Evolutionary conservation across 2,797 vertebrate species (phyloP), one percentile per base, ranked within the genome.

Genomic region (Tinamus major): DNA sequence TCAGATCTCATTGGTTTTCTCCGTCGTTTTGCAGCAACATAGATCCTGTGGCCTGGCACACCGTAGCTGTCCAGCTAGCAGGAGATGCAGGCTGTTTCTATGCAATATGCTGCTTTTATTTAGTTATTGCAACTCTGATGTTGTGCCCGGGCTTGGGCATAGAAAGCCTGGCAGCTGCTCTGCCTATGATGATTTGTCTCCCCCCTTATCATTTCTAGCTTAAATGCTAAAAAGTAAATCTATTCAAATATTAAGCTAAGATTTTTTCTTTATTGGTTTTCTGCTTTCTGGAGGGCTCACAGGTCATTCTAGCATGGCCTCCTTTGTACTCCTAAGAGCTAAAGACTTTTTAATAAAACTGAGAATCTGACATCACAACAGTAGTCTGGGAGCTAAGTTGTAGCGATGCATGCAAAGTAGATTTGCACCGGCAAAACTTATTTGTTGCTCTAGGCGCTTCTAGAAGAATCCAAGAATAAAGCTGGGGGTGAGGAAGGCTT

Each of bases 381-480:
- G 21, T 35, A 33, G 76, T 85, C 21, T 19, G 67, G 67, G 61
- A 95, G 51, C 65, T 35, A 20, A 72, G 59, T 37, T 18, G 59
- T 56, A 29, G 55, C 79, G 61, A 82, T 44, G 64, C 80, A 79
- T 27, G 48, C 31, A 42, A 72, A 91, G 55, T 31, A 64, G 37
- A 84, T 91, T 88, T 87, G 39, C 31, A 16, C 69, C 75, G 44
- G 56, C 76, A 46, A 44, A 95, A 77, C 31, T 49, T 78, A 48
- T 78, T 80, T 88, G 51, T 93, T 79, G 26, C 61, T 81, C 17
- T 53, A 63, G 70, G 61, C 29, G 11, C 71, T 95, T 90, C 27
- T 87, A 0, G 48, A 84, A 53, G 74, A 89, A 84, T 70, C 67
- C 2, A 17, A 77, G 75, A 79, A 21, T 37, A 85, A 89, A 84